phyloP scores from a whole-genome alignment of 2,888 invertebrate genomes.

The Serrognathus titanus region DNA sequence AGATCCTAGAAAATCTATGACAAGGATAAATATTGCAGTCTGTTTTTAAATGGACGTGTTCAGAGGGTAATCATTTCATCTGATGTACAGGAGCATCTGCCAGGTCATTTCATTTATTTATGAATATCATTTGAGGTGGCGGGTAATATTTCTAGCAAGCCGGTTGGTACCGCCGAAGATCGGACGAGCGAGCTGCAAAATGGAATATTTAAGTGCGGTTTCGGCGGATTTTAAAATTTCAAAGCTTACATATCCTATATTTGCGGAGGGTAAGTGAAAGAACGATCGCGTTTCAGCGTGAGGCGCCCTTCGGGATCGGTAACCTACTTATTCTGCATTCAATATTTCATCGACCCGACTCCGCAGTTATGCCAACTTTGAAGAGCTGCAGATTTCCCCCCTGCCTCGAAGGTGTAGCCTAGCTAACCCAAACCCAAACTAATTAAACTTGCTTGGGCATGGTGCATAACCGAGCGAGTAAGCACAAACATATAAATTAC shows the following conservation, averaged over 20 bases:
- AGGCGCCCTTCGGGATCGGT: slow-evolving; percentile 33
- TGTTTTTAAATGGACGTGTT: slow-evolving; percentile 23
- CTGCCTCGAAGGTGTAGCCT: slow-evolving; percentile 14
- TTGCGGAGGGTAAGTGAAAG: slow-evolving; percentile 33
- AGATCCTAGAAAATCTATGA: slow-evolving; percentile 23
- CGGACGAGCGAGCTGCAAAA: slow-evolving; percentile 15
- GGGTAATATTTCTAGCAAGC: slow-evolving; percentile 23
- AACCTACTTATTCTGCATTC: slow-evolving; percentile 36
- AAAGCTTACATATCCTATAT: slow-evolving; percentile 23
- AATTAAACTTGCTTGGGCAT: slow-evolving; percentile 43
- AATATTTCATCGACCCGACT: slow-evolving; percentile 31
- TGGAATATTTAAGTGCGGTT: slow-evolving; percentile 25
- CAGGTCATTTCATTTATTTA: slow-evolving; percentile 26
- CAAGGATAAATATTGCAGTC: slow-evolving; percentile 25
- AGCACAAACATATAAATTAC: slow-evolving; percentile 48
- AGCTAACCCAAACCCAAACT: slow-evolving; percentile 31
- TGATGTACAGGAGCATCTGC: slow-evolving; percentile 25
- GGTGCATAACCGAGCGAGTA: slow-evolving; percentile 45
- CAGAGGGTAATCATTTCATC: slow-evolving; percentile 23
- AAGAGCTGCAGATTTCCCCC: slow-evolving; percentile 23
- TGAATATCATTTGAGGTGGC: slow-evolving; percentile 25
- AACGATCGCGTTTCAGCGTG: slow-evolving; percentile 31
- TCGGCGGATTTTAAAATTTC: slow-evolving; percentile 24
- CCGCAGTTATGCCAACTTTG: slow-evolving; percentile 24
- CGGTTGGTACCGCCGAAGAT: slow-evolving; percentile 18